Evolutionary conservation across 92 coral and sea anemone genomes (phyloP).

Genomic region (Isaurus tuberculatus): DNA sequence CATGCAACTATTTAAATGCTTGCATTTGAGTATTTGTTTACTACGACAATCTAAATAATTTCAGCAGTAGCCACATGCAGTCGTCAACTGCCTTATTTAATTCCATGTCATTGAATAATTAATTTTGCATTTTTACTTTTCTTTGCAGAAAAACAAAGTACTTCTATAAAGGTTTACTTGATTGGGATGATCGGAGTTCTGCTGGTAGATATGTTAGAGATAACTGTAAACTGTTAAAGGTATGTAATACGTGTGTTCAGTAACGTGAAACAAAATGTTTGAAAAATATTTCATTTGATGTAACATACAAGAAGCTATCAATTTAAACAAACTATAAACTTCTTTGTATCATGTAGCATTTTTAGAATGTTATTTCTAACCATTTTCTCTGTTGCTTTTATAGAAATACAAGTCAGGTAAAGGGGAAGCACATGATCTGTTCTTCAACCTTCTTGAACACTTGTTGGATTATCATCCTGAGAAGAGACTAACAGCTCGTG

Average conservation of each 20-base stretch:
- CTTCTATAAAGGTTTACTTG: slow-evolving; percentile 94
- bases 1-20: no score
- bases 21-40: no score
- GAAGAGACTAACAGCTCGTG: slow-evolving; percentile 79
- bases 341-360: not conserved
- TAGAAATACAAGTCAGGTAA: slow-evolving; percentile 85
- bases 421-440: slow-evolving; percentile 79
- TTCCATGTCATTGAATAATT: no score
- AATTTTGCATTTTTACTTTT: no score
- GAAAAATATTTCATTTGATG: no score
- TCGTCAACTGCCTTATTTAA: no score
- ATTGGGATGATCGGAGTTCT: slow-evolving; percentile 93
- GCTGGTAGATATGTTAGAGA: slow-evolving; percentile 97
- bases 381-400: slow-evolving; percentile 8
- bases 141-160: slow-evolving; percentile 90
- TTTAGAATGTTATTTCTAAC: not conserved
- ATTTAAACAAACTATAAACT: not conserved
- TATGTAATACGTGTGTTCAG: slow-evolving; percentile 12
- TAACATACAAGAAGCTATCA: no score
- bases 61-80: no score
- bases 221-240: slow-evolving; percentile 92
- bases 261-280: no score
- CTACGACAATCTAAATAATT: no score
- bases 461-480: slow-evolving; percentile 88
- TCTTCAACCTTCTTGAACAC: slow-evolving; percentile 89